phyloP scores from a whole-genome alignment of 1,140 invertebrate genomes.

The Portunus trituberculatus region DNA sequence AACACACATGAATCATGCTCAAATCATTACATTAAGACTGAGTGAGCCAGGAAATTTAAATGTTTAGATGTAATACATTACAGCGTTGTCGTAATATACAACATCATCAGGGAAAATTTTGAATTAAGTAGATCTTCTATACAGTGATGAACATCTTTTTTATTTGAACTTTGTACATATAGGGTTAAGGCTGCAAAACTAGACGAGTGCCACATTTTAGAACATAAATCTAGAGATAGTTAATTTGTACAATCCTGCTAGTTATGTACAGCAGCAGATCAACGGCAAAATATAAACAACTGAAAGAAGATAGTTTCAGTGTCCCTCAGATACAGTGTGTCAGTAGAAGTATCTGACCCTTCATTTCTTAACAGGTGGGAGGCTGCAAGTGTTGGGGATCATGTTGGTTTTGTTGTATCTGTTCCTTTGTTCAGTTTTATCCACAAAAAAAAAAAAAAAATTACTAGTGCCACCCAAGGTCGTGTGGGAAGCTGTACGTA shows the following conservation, averaged over 20 bases:
- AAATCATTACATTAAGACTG: conserved; percentile 77
- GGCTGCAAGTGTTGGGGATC: conserved; percentile 53
- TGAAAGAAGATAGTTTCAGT: conserved; percentile 54
- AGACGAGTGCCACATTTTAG: conserved; percentile 78
- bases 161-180: conserved; percentile 78
- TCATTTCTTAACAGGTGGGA: conserved; percentile 45
- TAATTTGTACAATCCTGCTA: conserved; percentile 78
- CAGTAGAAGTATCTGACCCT: conserved; percentile 42
- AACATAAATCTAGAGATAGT: conserved; percentile 77
- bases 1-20: conserved; percentile 77
- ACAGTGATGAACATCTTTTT: conserved; percentile 76
- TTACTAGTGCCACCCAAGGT: not conserved
- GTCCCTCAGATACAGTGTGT: not conserved
- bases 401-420: conserved; percentile 12
- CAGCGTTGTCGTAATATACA: conserved; percentile 76
- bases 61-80: conserved; percentile 77
- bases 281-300: conserved; percentile 76
- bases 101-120: conserved; percentile 77
- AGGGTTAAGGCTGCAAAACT: conserved; percentile 78
- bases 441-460: no score
- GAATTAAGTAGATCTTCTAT: conserved; percentile 77
- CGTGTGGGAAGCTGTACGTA: not conserved
- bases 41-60: conserved; percentile 76
- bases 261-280: conserved; percentile 77
- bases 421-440: conserved; percentile 12